Base-by-base conservation (phyloP, 37 sponge, comb jelly and placozoan species). In the Halichondria panicea region DNA sequence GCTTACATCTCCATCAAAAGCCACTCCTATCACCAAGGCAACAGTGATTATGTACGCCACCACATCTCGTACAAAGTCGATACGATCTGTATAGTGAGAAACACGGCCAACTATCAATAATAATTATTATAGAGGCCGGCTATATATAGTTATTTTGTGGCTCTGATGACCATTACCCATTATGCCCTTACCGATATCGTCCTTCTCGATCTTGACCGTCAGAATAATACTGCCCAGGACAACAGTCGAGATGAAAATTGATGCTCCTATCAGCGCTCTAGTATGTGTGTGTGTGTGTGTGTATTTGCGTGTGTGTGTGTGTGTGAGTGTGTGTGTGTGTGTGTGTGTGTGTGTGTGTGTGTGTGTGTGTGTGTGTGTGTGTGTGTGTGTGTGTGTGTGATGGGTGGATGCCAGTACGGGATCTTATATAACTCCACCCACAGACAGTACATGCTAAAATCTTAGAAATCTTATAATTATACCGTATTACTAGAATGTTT, bases 201-300 rank as follows among this genome's bases (percentile, higher is more conserved):
- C 60, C 22, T 33, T 48, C 37, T 52, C 57, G 19, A 89, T 80
- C 39, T 75, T 43, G 35, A 76, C 55, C 1, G 79, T 37, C n/a
- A 89, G 37, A 4, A 89, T 83, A 0, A 89, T 82, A 3, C 74
- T 73, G 1, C 87, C 93, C 5, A 89, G 74, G 2, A 92, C 86
- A 57, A 92, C 82, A 40, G 88, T 92, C 12, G 87, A 83, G 25
- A 92, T 88, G 72, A 92, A 92, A 2, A 92, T 83, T 27, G 92
- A 87, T 0, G 92, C 92, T 52, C 92, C 92, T 37, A 88, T 78
- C 27, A 92, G 66, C 25, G 89, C 92, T 34, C 92, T 92, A n/a
- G n/a, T 50, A 50, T 21, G 54, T 18, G 18, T n/a, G n/a, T n/a
- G n/a, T n/a, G n/a, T n/a, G n/a, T n/a, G n/a, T n/a, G n/a, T n/a